phyloP scores from a whole-genome alignment of 2,888 invertebrate species.

The Sinhomidia bicolor region DNA sequence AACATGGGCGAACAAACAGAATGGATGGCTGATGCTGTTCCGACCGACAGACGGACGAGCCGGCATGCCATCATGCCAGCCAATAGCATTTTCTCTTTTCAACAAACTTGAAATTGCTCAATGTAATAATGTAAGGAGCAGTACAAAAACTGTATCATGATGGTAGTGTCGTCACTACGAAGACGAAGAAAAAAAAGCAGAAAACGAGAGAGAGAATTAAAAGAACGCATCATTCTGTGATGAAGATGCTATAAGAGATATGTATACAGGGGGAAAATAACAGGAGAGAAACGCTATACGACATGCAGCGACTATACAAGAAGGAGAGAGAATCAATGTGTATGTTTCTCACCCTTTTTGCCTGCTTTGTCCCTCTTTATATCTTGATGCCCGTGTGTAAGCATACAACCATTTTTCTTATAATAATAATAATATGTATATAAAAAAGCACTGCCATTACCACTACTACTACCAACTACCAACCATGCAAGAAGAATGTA shows the following conservation, averaged over 20 bases:
- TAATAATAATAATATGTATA: too few relatives aligned
- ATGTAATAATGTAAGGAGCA: neutral
- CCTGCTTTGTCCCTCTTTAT: neutral
- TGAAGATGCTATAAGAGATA: too few relatives aligned
- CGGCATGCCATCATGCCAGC: conserved; percentile 21
- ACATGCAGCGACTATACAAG: too few relatives aligned
- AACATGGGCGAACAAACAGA: conserved; percentile 19
- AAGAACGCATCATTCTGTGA: neutral
- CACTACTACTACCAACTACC: too few relatives aligned
- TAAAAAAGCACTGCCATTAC: too few relatives aligned
- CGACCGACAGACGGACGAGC: neutral
- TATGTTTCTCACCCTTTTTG: conserved; percentile 19
- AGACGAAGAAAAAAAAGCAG: neutral
- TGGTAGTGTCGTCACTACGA: neutral
- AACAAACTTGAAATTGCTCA: neutral
- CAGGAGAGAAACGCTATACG: neutral
- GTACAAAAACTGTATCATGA: neutral
- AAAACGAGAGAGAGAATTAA: neutral
- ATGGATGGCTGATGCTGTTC: neutral
- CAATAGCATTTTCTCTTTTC: neutral
- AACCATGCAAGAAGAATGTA: too few relatives aligned
- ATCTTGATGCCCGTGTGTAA: conserved; percentile 1
- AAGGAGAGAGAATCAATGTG: conserved; percentile 23
- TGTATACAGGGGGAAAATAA: neutral
- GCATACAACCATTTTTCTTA: too few relatives aligned